Base-by-base conservation (phyloP, 2,888 invertebrate species). In the Helleia helle region DNA sequence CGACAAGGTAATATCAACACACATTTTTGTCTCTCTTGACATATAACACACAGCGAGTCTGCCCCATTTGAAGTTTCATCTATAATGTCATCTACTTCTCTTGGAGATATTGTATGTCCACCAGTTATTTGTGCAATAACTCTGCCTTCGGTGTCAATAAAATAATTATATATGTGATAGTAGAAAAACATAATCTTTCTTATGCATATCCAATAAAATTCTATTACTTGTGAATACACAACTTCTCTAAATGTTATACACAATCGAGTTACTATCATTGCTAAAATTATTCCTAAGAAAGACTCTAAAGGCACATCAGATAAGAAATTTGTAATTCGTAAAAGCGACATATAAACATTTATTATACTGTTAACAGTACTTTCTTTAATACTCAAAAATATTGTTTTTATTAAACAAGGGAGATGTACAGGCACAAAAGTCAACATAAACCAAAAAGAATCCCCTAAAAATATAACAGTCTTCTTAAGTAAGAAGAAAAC, bases 21-120 rank as follows among this genome's bases (percentile, higher is more conserved):
- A 72, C 87, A 87, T 59, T 87, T 87, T 44, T 76, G 74, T 3
- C 80, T 59, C 51, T 87, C 88, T 51, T 87, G 85, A 48, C 88
- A 88, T 47, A 87, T 81, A 9, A 88, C 76, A 68, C 88, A 88
- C 8, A 76, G 58, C 27, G 71, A 62, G 54, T 86, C 86, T 7
- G 68, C 61, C 44, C 59, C 56, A 56, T 61, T 63, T 4, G 43
- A 42, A 4, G 48, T 59, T 52, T 61, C 63, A 27, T 67, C 69
- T 46, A 58, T 47, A 2, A 52, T 51, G 43, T 52, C 46, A 34
- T 55, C 52, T 0, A 48, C 46, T 25, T 68, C 65, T 50, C 65
- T 61, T 15, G 57, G 43, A 36, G 46, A 44, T 26, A 70, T 41
- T 36, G 67, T 65, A 45, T 71, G 65, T 2, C 69, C 65, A 55